Conservation (phyloP, 23 tunicate species). For the Corella eumyota region DNA sequence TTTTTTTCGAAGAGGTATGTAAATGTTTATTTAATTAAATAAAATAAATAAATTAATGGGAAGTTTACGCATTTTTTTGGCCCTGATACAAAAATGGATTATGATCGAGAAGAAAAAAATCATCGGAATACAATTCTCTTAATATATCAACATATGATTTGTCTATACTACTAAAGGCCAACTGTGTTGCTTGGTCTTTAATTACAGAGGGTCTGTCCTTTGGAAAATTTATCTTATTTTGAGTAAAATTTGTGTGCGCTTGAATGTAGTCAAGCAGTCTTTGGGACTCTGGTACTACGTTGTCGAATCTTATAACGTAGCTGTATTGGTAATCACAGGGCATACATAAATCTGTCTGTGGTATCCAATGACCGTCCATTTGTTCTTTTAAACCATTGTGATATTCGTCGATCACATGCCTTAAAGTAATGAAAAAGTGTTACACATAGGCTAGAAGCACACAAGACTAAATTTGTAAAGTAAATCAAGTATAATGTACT, state of each 20-base stretch:
- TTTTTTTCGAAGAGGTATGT: no score
- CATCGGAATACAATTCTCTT: slow-evolving; percentile 23
- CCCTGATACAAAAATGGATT: slow-evolving; percentile 23
- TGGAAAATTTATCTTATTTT: no score
- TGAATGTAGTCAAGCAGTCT: slow-evolving; percentile 36
- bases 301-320: slow-evolving; percentile 48
- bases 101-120: slow-evolving; percentile 27
- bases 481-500: no score
- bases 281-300: slow-evolving; percentile 33
- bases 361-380: slow-evolving; percentile 65
- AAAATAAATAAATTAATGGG: no score
- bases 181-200: background rate
- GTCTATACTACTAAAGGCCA: background rate
- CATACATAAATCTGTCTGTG: slow-evolving; percentile 42
- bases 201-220: no score
- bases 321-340: slow-evolving; percentile 51
- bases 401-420: slow-evolving; percentile 1
- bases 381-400: background rate
- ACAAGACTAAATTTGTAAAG: no score
- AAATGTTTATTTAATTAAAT: no score
- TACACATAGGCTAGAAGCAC: no score
- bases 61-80: no score
- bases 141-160: slow-evolving; percentile 5
- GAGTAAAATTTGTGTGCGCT: no score
- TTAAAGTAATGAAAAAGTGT: no score